A percentile compares a stretch with the other conserved stretches of the same genome.
These are phyloP conservation scores for Arizona elegans DNA, from an alignment of 2,113 vertebrate genomes.

Conservation along the genomic window DNA sequence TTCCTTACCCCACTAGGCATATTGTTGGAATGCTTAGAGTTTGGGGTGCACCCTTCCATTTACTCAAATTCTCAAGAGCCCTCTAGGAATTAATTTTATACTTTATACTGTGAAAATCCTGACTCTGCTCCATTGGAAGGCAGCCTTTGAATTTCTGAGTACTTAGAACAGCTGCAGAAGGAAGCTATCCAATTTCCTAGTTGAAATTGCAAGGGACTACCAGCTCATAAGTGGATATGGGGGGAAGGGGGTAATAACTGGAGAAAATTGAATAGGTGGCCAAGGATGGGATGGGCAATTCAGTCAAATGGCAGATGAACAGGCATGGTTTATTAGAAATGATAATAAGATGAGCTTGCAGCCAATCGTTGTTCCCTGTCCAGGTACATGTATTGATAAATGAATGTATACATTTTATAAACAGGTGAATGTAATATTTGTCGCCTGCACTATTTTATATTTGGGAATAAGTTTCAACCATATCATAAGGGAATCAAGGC, in stretches of 20 bases:
- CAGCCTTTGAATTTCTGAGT: background rate
- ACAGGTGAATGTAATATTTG: background rate
- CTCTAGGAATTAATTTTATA: background rate
- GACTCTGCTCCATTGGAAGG: background rate
- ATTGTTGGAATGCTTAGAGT: background rate
- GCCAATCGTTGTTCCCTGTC: background rate
- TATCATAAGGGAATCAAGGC: background rate
- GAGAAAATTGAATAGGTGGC: background rate
- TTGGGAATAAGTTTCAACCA: background rate
- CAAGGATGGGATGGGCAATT: background rate
- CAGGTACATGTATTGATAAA: no score
- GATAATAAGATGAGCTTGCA: background rate
- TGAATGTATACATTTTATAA: no score
- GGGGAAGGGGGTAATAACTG: background rate
- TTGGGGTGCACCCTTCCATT: background rate
- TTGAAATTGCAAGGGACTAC: background rate
- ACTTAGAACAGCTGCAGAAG: background rate
- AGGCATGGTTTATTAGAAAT: background rate
- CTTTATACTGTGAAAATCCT: background rate
- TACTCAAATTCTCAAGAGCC: background rate
- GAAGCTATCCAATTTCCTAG: conserved; percentile 1
- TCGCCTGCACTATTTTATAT: background rate
- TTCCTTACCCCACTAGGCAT: background rate
- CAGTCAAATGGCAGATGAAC: background rate
- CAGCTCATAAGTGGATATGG: background rate